phyloP scores from a whole-genome alignment of 2,797 vertebrate species.

The Danio kyathit region DNA sequence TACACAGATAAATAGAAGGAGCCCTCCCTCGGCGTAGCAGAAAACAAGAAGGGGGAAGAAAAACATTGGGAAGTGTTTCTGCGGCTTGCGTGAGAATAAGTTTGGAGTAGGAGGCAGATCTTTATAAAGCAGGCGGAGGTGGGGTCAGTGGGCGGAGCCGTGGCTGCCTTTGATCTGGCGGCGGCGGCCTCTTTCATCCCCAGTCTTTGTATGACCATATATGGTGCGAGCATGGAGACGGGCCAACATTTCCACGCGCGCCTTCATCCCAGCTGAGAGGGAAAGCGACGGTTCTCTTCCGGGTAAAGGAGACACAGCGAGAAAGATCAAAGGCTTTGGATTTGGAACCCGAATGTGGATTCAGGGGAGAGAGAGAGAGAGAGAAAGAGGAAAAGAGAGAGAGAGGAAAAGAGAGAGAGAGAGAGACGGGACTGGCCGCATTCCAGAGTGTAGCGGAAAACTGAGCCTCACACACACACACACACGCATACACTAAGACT shows the following conservation, averaged over 20 bases:
- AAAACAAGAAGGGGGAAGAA: slow-evolving; percentile 49
- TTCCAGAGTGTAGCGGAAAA: slow-evolving; percentile 88
- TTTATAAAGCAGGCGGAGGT: slow-evolving; percentile 85
- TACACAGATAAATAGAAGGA: slow-evolving; percentile 34
- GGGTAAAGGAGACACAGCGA: slow-evolving; percentile 91
- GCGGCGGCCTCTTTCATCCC: slow-evolving; percentile 93
- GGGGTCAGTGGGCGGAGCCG: slow-evolving; percentile 85
- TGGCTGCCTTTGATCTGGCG: slow-evolving; percentile 93
- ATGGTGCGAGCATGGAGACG: slow-evolving; percentile 92
- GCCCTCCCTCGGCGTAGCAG: slow-evolving; percentile 20
- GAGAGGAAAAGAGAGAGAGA: slow-evolving; percentile 19
- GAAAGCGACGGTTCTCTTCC: slow-evolving; percentile 91
- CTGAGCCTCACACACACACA: slow-evolving; percentile 61
- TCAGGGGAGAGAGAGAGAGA: slow-evolving; percentile 64
- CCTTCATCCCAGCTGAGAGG: slow-evolving; percentile 96
- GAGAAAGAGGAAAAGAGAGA: not conserved
- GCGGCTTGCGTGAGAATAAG: slow-evolving; percentile 81
- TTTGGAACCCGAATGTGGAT: slow-evolving; percentile 91
- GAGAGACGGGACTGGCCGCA: slow-evolving; percentile 84
- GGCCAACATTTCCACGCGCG: slow-evolving; percentile 98
- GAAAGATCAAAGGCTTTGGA: slow-evolving; percentile 94
- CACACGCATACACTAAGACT: slow-evolving; percentile 27
- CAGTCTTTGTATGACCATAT: slow-evolving; percentile 97
- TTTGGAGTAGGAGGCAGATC: slow-evolving; percentile 77
- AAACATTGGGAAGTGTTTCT: slow-evolving; percentile 61